Evolutionary conservation across 2,888 invertebrate genomes (phyloP).

Genomic region (Mythimna loreyi): DNA sequence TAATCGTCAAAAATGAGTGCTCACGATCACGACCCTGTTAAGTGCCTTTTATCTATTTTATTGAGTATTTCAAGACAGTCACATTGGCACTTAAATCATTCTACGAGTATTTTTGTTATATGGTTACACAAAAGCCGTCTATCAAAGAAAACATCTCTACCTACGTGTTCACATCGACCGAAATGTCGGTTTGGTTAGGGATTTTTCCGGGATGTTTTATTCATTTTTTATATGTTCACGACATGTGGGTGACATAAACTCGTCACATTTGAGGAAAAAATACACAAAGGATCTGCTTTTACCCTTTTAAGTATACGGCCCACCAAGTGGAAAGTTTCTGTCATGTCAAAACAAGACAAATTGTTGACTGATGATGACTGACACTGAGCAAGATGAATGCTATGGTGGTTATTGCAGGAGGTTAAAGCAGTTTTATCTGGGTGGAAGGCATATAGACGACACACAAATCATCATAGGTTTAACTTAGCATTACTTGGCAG

Average conservation of each 20-base stretch:
- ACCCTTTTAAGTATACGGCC: constrained; percentile 6
- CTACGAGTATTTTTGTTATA: not conserved
- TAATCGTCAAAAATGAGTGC: not conserved
- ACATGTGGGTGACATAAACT: constrained; percentile 31
- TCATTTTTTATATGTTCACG: constrained; percentile 21
- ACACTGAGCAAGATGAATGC: constrained; percentile 26
- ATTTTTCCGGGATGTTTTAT: constrained; percentile 25
- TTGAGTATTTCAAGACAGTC: constrained; percentile 1
- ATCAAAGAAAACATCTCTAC: not conserved
- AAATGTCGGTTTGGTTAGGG: not conserved
- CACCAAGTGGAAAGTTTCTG: constrained; percentile 3
- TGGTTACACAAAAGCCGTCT: not conserved
- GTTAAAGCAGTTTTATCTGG: not conserved
- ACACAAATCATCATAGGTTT: not conserved
- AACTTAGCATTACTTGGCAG: not conserved
- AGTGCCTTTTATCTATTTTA: constrained; percentile 12
- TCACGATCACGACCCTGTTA: not conserved
- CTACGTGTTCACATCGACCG: not conserved
- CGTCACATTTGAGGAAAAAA: constrained; percentile 24
- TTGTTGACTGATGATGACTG: constrained; percentile 23
- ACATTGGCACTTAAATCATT: not conserved
- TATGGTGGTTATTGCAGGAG: not conserved
- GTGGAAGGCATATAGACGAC: not conserved
- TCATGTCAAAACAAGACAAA: constrained; percentile 18
- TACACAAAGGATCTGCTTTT: constrained; percentile 24